Base-by-base conservation (phyloP, 2,113 vertebrate genomes). In the Lepisosteus osseus region DNA sequence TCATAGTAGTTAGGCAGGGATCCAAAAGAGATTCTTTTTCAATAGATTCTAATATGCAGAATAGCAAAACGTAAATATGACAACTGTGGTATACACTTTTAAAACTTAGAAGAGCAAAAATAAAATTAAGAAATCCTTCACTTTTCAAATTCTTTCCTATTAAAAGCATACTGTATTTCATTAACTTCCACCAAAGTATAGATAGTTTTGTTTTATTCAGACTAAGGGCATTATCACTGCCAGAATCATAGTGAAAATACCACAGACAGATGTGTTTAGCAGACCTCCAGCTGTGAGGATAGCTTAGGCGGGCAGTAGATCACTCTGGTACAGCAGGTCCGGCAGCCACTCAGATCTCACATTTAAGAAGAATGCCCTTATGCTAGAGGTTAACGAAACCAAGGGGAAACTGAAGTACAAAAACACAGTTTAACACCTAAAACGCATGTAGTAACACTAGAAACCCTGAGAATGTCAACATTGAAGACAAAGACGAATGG, bases 371-470 rank as follows among this genome's bases (percentile, higher is more conserved):
- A 47, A 55, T 62, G 40, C 54, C 62, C 13, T 11, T 54, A 42
- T 11, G 7, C 14, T 11, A 11, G 45, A 54, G 43, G 40, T 63
- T 64, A 12, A 8, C 12, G 13, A 12, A 17, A 61, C 13, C 44
- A 15, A 61, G 29, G 6, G 54, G 13, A 44, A 44, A 61, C 44
- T 65, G 3, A 45, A 13, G 29, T 57, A 65, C 61, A 72, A 29
- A 29, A 77, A 79, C 56, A 69, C 64, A 72, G 69, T 77, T 76
- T 54, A 72, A 65, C 75, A 77, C 75, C 69, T 74, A 76, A 70
- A 77, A 78, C 78, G 76, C 61, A 15, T 70, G 73, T 74, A 61
- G 41, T 42, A 42, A 69, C 69, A 54, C 64, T 65, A 54, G 65
- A 61, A 59, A 63, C 12, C 68, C 15, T 61, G 40, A 51, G 68